A percentile compares a stretch with the other conserved stretches of the same genome.
phyloP scores from a whole-genome alignment of 2,888 invertebrate genomes.

The Nematopogon swammerdamellus region DNA sequence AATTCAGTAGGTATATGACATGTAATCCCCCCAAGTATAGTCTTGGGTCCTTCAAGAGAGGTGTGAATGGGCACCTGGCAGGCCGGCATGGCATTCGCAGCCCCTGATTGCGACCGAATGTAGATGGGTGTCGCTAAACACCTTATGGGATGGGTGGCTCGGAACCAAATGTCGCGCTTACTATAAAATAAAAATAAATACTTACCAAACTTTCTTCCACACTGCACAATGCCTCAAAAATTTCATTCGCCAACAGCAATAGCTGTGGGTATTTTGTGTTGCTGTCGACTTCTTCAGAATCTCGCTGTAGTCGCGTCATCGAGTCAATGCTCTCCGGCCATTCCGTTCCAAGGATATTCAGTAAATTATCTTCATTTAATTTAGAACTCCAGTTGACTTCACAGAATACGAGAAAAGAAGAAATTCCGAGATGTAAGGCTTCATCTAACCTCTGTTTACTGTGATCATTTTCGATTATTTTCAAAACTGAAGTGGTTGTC shows the following conservation, averaged over 20 bases:
- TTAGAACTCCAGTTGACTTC: slow-evolving; percentile 84
- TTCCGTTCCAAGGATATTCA: slow-evolving; percentile 32
- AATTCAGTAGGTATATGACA: no score
- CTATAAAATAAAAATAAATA: no score
- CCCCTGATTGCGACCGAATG: no score
- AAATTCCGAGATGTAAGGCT: slow-evolving; percentile 57
- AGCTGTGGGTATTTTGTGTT: slow-evolving; percentile 60
- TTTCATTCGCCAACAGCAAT: slow-evolving; percentile 35
- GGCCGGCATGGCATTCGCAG: no score
- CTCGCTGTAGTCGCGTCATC: slow-evolving; percentile 38
- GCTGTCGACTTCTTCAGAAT: slow-evolving; percentile 66
- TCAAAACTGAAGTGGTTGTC: slow-evolving; percentile 20
- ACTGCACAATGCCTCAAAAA: slow-evolving; percentile 29
- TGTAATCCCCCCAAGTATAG: no score
- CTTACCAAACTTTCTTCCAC: slow-evolving; percentile 36
- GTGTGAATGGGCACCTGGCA: no score
- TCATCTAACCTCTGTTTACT: slow-evolving; percentile 21
- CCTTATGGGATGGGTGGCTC: no score
- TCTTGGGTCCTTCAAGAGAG: no score
- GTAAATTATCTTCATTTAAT: slow-evolving; percentile 32
- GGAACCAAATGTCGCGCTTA: no score
- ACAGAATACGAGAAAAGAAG: slow-evolving; percentile 68
- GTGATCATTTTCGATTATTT: slow-evolving; percentile 21
- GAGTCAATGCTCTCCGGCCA: slow-evolving; percentile 44
- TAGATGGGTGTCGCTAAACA: no score